phyloP scores from a whole-genome alignment of 2,888 invertebrate genomes.

The Apamea monoglypha region DNA sequence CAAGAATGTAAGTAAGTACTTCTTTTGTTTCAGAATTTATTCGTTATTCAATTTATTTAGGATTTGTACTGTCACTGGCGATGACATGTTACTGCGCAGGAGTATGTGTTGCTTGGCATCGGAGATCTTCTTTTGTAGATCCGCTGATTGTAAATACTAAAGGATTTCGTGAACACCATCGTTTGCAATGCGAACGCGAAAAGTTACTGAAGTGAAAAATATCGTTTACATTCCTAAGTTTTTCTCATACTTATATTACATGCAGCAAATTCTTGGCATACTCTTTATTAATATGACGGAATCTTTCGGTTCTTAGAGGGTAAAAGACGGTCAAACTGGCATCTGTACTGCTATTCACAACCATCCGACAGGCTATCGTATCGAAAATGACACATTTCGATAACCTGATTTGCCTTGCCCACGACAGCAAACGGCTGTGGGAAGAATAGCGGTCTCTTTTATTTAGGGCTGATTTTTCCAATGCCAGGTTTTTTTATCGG shows the following conservation, averaged over 20 bases:
- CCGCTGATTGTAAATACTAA: conserved; percentile 69
- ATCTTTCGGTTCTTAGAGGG: too few relatives aligned
- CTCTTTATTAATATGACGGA: neutral
- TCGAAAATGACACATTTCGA: too few relatives aligned
- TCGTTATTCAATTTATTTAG: conserved; percentile 90
- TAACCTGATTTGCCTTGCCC: too few relatives aligned
- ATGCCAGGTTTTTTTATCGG: too few relatives aligned
- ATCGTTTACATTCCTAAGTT: neutral
- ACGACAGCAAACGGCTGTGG: too few relatives aligned
- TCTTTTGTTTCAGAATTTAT: conserved; percentile 86
- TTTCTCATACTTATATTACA: neutral
- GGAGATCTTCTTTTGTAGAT: conserved; percentile 76
- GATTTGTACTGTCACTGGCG: conserved; percentile 89
- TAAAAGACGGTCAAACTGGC: too few relatives aligned
- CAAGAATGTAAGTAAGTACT: neutral
- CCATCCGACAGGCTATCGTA: too few relatives aligned
- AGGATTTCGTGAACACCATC: conserved; percentile 24
- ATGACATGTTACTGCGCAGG: conserved; percentile 91
- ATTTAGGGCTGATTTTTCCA: too few relatives aligned
- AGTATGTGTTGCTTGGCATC: conserved; percentile 87
- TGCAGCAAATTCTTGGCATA: neutral
- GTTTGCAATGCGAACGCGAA: conserved; percentile 41
- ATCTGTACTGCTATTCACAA: too few relatives aligned
- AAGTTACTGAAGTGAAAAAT: conserved; percentile 42
- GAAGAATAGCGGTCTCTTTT: too few relatives aligned